These are phyloP conservation scores for Habroteleia sp. DNA, from an alignment of 2,888 invertebrate species.

Conservation along the genomic window DNA sequence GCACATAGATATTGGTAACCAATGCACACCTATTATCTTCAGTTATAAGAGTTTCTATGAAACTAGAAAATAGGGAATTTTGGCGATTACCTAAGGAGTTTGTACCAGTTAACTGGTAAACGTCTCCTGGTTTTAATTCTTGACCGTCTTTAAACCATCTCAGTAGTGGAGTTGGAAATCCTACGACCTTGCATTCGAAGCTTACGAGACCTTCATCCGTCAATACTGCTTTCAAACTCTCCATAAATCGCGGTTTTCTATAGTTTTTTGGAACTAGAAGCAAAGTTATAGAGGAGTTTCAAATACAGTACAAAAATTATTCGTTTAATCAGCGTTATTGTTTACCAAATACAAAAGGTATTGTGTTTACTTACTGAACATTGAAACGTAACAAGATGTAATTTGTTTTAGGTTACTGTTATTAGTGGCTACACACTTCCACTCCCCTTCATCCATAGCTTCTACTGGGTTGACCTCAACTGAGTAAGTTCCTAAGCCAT, in stretches of 20 bases:
- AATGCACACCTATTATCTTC: too few relatives aligned
- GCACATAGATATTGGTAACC: too few relatives aligned
- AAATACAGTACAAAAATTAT: too few relatives aligned
- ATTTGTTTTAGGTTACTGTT: conserved; percentile 89
- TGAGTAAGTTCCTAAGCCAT: conserved; percentile 91
- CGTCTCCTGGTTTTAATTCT: conserved; percentile 94
- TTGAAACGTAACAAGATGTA: conserved; percentile 87
- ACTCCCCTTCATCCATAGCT: conserved; percentile 92
- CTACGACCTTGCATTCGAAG: conserved; percentile 96
- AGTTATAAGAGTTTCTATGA: too few relatives aligned
- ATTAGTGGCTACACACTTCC: conserved; percentile 93
- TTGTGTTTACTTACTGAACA: conserved; percentile 86
- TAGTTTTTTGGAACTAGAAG: conserved; percentile 96
- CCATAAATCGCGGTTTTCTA: conserved; percentile 93
- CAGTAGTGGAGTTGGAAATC: conserved; percentile 92
- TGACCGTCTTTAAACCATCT: conserved; percentile 97
- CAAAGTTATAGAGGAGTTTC: too few relatives aligned
- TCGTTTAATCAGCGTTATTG: not conserved
- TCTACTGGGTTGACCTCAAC: conserved; percentile 89
- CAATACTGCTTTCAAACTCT: conserved; percentile 92
- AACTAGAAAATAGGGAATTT: too few relatives aligned
- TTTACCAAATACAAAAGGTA: not conserved
- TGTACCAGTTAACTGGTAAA: conserved; percentile 94
- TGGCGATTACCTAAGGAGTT: conserved; percentile 91
- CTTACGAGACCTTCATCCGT: conserved; percentile 96